Conservation (phyloP, 1,140 invertebrate species). For the Hormaphis cornu region DNA sequence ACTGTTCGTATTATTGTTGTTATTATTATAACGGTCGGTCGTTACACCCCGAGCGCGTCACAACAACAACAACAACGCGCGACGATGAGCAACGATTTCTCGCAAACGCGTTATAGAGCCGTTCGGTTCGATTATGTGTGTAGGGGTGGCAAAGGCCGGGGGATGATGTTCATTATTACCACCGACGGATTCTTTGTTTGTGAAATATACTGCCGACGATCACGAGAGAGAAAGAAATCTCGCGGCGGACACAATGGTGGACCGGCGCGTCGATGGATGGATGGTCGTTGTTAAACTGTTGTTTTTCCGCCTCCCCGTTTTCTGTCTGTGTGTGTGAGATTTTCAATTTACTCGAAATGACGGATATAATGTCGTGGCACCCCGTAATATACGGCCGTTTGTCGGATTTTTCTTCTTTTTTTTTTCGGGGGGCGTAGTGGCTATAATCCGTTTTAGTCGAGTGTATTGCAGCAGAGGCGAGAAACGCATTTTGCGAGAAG, state of each 20-base stretch:
- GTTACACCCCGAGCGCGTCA: not conserved
- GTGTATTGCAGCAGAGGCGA: too few relatives aligned
- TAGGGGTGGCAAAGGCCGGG: not conserved
- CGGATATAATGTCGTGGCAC: not conserved
- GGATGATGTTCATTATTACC: not conserved
- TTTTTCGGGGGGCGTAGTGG: not conserved
- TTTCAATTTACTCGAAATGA: not conserved
- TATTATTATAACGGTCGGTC: not conserved
- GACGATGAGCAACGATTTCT: constrained; percentile 9
- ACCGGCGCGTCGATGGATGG: not conserved
- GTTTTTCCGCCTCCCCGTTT: not conserved
- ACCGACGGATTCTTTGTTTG: not conserved
- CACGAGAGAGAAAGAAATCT: not conserved
- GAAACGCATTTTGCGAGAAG: too few relatives aligned
- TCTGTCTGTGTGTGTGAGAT: not conserved
- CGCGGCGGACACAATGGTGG: not conserved
- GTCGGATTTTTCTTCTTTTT: not conserved
- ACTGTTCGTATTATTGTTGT: not conserved
- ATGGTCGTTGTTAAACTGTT: not conserved
- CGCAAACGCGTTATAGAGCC: not conserved
- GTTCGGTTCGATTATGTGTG: not conserved
- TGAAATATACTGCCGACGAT: not conserved
- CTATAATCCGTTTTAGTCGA: too few relatives aligned
- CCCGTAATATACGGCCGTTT: too few relatives aligned
- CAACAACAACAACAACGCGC: not conserved